Evolutionary conservation across 2,888 invertebrate species (phyloP).

Genomic region (Pristionchus exspectatus): DNA sequence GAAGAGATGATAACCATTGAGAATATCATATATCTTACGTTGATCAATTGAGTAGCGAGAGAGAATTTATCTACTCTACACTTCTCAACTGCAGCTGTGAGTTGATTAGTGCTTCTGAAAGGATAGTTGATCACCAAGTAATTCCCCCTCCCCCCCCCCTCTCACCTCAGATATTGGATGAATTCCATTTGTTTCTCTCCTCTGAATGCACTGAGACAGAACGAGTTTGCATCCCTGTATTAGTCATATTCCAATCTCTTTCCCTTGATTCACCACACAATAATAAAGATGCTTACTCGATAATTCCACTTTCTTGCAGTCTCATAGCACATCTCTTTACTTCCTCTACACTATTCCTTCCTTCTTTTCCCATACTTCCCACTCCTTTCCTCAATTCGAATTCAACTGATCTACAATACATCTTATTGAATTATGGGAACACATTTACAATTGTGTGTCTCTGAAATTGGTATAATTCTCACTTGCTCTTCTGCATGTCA

Average conservation of each 20-base stretch:
- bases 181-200: constrained; percentile 27
- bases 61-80: not conserved
- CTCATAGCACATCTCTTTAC: not conserved
- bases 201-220: not conserved
- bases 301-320: not conserved
- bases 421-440: not conserved
- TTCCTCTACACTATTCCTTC: not conserved
- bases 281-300: not conserved
- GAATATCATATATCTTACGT: not conserved
- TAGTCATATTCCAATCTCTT: not conserved
- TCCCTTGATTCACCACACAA: not conserved
- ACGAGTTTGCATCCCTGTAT: constrained; percentile 21
- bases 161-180: not conserved
- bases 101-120: not conserved
- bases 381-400: not conserved
- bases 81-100: not conserved
- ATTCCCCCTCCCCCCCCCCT: not conserved
- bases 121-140: not conserved
- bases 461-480: not conserved
- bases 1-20: not conserved
- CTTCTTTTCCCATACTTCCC: not conserved
- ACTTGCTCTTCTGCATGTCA: not conserved
- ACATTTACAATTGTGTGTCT: not conserved
- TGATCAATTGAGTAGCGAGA: not conserved
- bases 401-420: not conserved